phyloP scores from a whole-genome alignment of 2,113 vertebrate species.

The Melanerpes aurifrons region DNA sequence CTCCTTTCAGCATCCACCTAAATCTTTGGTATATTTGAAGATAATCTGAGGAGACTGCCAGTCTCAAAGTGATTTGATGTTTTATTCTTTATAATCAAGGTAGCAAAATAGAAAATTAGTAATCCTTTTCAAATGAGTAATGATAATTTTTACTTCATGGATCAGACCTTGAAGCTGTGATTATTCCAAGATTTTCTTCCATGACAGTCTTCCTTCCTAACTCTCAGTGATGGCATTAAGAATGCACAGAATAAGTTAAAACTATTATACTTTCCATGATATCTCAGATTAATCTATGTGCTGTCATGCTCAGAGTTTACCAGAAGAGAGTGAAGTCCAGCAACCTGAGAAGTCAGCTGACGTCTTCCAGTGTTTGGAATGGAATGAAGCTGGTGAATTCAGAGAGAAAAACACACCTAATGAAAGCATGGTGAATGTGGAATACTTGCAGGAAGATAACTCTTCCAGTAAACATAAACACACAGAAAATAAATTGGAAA shows the following conservation, averaged over 20 bases:
- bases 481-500: neutral
- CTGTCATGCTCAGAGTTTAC: conserved; percentile 43
- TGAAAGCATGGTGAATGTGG: neutral
- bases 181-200: neutral
- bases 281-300: conserved; percentile 12
- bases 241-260: conserved; percentile 1
- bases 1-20: neutral
- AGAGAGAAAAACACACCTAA: neutral
- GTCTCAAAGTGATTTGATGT: neutral
- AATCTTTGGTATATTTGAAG: neutral
- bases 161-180: neutral
- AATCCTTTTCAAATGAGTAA: neutral
- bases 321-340: conserved; percentile 14
- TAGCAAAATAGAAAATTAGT: neutral
- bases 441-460: conserved; percentile 5
- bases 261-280: neutral
- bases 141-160: neutral
- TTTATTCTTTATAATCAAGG: neutral
- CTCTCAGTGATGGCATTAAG: neutral
- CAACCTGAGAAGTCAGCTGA: conserved; percentile 20
- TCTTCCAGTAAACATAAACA: neutral
- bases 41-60: neutral
- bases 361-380: neutral
- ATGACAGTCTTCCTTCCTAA: neutral
- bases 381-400: conserved; percentile 5